phyloP scores from a whole-genome alignment of 1,140 invertebrate species.

The Euschistus heros region DNA sequence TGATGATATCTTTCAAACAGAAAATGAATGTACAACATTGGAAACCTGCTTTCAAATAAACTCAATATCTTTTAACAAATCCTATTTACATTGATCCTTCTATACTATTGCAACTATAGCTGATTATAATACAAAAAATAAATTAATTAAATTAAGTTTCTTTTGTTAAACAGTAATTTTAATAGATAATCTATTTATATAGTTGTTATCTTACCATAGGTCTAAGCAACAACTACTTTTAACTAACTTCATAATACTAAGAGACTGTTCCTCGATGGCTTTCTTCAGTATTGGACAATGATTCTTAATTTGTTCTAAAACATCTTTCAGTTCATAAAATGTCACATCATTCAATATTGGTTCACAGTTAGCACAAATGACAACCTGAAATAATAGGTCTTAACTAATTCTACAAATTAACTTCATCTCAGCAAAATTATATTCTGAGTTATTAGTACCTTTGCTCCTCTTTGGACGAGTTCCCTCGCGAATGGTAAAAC shows the following conservation, averaged over 20 bases:
- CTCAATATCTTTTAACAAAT: too few species aligned
- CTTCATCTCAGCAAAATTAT: too few species aligned
- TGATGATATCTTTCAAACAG: too few species aligned
- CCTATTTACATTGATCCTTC: too few species aligned
- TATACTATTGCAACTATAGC: too few species aligned
- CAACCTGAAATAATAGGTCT: neutral
- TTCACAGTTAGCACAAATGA: neutral
- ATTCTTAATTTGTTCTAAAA: neutral
- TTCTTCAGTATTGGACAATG: conserved; percentile 34
- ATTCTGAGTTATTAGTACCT: neutral
- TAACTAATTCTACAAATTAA: too few species aligned
- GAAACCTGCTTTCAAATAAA: too few species aligned
- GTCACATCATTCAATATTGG: conserved; percentile 5
- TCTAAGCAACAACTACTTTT: conserved; percentile 22
- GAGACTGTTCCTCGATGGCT: neutral
- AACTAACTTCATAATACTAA: conserved; percentile 8
- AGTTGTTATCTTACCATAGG: conserved; percentile 16
- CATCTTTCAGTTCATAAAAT: neutral
- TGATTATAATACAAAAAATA: too few species aligned
- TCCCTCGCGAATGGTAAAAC: conserved; percentile 80
- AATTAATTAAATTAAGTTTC: neutral
- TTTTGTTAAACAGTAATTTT: neutral
- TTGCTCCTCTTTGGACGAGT: conserved; percentile 27
- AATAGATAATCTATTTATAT: neutral
- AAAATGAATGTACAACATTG: too few species aligned